phyloP scores from a whole-genome alignment of 2,797 vertebrate genomes.

The Furcifer pardalis region DNA sequence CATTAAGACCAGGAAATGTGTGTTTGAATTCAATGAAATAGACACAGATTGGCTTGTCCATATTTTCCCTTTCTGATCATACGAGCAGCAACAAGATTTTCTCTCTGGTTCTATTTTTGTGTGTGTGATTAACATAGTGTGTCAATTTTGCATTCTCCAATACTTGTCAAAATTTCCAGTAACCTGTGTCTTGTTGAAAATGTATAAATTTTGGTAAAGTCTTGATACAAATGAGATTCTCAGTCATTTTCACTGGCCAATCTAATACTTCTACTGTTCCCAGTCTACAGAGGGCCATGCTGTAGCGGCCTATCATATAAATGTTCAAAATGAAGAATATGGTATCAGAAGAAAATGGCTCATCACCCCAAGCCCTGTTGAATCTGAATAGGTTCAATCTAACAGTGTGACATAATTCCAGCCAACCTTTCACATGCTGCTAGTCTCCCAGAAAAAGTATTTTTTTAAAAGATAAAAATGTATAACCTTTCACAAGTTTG shows the following conservation, averaged over 20 bases:
- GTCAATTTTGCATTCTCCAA: background rate
- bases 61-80: background rate
- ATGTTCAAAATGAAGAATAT: background rate
- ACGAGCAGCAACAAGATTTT: background rate
- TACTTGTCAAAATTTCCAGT: background rate
- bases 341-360: background rate
- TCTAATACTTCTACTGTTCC: background rate
- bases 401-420: no score
- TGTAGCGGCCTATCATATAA: background rate
- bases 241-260: background rate
- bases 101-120: background rate
- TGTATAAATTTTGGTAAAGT: background rate
- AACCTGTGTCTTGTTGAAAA: background rate
- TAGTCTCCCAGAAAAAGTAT: no score
- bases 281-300: background rate
- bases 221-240: background rate
- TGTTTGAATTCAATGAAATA: background rate
- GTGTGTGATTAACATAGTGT: no score
- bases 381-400: background rate
- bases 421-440: background rate
- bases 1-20: background rate
- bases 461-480: no score
- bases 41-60: background rate
- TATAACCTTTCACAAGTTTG: no score
- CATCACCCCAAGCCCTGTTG: background rate